phyloP scores from a whole-genome alignment of 2,797 vertebrate genomes.

The Paratrypauchen microcephalus region DNA sequence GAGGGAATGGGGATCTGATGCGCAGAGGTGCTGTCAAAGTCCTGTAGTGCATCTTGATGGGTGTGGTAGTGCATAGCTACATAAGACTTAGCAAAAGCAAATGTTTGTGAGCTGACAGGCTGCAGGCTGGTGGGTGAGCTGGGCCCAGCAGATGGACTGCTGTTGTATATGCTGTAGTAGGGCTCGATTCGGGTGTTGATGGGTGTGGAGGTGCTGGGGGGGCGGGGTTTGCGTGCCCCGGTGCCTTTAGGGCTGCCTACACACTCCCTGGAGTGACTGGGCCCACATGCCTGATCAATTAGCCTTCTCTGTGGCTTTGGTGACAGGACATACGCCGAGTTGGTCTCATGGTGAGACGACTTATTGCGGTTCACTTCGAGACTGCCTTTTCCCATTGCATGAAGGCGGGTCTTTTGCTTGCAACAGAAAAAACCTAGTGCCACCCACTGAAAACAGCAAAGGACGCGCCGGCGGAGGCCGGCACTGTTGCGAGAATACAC shows the following conservation, averaged over 20 bases:
- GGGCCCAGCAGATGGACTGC: slow-evolving; percentile 83
- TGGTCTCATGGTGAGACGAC: slow-evolving; percentile 96
- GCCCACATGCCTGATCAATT: slow-evolving; percentile 91
- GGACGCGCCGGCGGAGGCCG: slow-evolving; percentile 87
- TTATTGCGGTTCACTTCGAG: slow-evolving; percentile 95
- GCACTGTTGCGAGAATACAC: slow-evolving; percentile 96
- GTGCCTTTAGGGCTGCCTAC: slow-evolving; percentile 83
- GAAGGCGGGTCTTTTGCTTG: slow-evolving; percentile 91
- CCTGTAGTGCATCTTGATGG: slow-evolving; percentile 80
- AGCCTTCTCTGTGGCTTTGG: slow-evolving; percentile 90
- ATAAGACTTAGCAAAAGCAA: slow-evolving; percentile 87
- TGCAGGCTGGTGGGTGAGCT: slow-evolving; percentile 86
- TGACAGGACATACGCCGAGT: slow-evolving; percentile 92
- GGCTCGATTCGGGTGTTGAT: slow-evolving; percentile 96
- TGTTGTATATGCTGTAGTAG: slow-evolving; percentile 97
- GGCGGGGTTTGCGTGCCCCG: slow-evolving; percentile 79
- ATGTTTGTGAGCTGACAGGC: slow-evolving; percentile 80
- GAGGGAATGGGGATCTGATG: slow-evolving; percentile 91
- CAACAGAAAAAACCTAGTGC: slow-evolving; percentile 85
- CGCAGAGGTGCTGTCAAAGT: slow-evolving; percentile 81
- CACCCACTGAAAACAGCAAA: slow-evolving; percentile 86
- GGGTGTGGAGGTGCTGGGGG: slow-evolving; percentile 90
- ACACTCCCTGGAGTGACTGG: slow-evolving; percentile 89
- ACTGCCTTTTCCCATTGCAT: slow-evolving; percentile 91
- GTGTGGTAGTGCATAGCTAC: slow-evolving; percentile 89